Evolutionary conservation across 1,140 invertebrate genomes (phyloP), one percentile per base, ranked within the genome.

Genomic region (Tigriopus japonicus): DNA sequence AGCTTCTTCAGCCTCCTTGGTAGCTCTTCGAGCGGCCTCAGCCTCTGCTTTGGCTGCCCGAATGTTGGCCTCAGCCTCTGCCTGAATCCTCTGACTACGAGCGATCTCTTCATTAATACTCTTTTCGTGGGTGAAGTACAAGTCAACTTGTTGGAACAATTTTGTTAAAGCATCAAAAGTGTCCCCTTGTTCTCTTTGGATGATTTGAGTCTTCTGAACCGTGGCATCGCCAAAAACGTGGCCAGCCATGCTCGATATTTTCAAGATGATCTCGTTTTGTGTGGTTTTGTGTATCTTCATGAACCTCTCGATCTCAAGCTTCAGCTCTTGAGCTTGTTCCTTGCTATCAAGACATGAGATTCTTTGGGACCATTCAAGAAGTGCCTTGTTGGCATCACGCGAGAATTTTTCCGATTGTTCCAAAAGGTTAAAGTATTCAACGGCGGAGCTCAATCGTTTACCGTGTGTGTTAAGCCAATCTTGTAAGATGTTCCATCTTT

Each of bases 231-330:
- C 82, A 68, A 82, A 84, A 17, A 86, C 71, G 67, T 80, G 71
- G 9, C 75, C 69, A 7, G 81, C 80, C 58, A 87, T 69, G 67
- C 77, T 70, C 6, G 78, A 75, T 55, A 88, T 80, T 66, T 79
- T 76, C 59, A 77, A 73, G 35, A 88, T 78, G 67, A 82, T 75
- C 58, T 79, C 73, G 62, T 83, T 79, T 68, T 86, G 82, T 62
- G 75, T 69, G 1, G 74, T 71, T 74, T 84, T 81, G 0, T 80
- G 81, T 1, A 80, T 77, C 68, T 80, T 80, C 1, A 86, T 69
- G 68, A 84, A 85, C 9, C 67, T 69, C 51, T 83, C 75, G 6
- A 87, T 77, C 66, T 83, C 78, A 35, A 73, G 69, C 1, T 85
- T 68, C 10, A 87, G 71, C 12, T 75, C 69, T 24, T 71, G 67